Evolutionary conservation across 2,888 invertebrate species (phyloP), one percentile per base, ranked within the genome.

Genomic region (Nemoura dubitans): DNA sequence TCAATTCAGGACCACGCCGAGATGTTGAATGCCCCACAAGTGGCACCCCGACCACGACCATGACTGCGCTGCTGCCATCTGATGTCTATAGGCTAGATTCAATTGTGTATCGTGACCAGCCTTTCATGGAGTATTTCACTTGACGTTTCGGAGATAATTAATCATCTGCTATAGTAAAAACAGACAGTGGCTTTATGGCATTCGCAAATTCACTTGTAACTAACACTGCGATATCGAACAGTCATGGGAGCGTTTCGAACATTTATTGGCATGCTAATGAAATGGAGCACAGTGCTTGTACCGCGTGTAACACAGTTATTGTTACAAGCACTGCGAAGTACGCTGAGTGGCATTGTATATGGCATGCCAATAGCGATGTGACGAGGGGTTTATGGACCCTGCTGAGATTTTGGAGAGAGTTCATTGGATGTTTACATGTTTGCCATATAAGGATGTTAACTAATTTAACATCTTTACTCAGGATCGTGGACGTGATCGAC

Each of bases 1-100:
- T 59, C 59, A 59, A 59, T 59, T 59, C 59, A 59, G 59, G 59
- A 59, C 14, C 59, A 14, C 14, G 59, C 10, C 2, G 10, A 3
- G 59, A 59, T 59, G 59, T 59, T 59, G 59, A 59, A 59, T 59
- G 59, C 59, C 59, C 59, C 59, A 59, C 59, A 59, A 59, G 59
- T 21, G 59, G 59, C 21, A 21, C 3, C 59, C 36, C 10, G 36
- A 36, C 36, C 36, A n/a, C 3, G 36, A 36, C 36, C 36, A 10
- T 10, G 36, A 10, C 3, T 6, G 36, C 36, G 3, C 3, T 36
- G 36, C 36, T 36, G 5, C 10, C 36, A n/a, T n/a, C n/a, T 6
- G 36, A 6, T 59, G 59, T 59, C 59, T 59, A 59, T 1, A 7
- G 10, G 3, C 59, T 21, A 59, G 14, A 59, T 59, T 59, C 59